Conservation (phyloP, 2,888 invertebrate genomes). For the Hydriomena furcata region DNA sequence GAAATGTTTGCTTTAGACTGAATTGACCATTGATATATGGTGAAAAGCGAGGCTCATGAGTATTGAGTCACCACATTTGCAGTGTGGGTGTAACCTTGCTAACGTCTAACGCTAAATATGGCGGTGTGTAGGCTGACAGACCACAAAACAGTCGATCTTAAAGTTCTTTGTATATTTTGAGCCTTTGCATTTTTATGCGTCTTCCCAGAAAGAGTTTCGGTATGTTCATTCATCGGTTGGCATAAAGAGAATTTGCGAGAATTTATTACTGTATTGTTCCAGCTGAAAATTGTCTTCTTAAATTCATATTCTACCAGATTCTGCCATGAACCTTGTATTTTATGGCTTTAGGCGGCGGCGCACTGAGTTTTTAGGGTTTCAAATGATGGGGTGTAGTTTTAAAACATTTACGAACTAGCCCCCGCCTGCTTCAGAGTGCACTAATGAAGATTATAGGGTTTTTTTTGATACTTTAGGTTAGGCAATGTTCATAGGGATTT, state of each 20-base stretch:
- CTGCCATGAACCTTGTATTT: conserved; percentile 1
- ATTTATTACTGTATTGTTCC: conserved; percentile 26
- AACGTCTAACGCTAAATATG: conserved; percentile 57
- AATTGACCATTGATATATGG: background rate
- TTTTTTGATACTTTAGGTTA: too few relatives aligned
- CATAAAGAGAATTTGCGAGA: conserved; percentile 8
- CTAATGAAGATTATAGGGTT: too few relatives aligned
- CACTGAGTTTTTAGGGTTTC: too few relatives aligned
- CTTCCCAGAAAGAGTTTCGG: conserved; percentile 11
- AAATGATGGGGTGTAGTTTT: too few relatives aligned
- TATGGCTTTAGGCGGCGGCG: background rate
- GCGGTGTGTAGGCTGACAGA: conserved; percentile 58
- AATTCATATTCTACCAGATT: too few relatives aligned
- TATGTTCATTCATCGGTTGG: conserved; percentile 5
- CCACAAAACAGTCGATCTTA: conserved; percentile 10
- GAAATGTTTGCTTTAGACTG: background rate
- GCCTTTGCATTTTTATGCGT: conserved; percentile 13
- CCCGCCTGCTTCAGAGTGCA: too few relatives aligned
- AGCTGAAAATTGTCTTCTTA: conserved; percentile 16
- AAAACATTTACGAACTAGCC: too few relatives aligned
- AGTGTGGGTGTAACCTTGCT: conserved; percentile 71
- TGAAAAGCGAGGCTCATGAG: conserved; percentile 19
- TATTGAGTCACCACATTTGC: conserved; percentile 59
- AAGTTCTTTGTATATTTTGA: conserved; percentile 23
- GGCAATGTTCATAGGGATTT: too few relatives aligned